Conservation (phyloP, 2,888 invertebrate species). For the Tanypteryx hageni region DNA sequence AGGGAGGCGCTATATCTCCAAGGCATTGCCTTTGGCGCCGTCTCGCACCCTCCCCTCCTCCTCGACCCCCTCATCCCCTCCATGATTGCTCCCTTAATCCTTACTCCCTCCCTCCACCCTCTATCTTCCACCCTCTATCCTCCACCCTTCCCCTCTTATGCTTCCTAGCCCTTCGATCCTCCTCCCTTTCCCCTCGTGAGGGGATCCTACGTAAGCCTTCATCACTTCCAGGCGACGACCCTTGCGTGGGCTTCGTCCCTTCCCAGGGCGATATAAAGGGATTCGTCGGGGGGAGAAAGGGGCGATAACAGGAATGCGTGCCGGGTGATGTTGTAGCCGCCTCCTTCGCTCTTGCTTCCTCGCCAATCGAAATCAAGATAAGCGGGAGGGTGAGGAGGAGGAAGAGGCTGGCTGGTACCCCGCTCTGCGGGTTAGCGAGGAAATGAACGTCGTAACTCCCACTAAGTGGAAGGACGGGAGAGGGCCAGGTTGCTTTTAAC, state of each 20-base stretch:
- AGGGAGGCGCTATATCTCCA: neutral
- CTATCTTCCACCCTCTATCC: neutral
- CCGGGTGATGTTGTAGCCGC: neutral
- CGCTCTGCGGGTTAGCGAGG: conserved; percentile 14
- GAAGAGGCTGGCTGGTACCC: no score
- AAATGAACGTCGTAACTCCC: conserved; percentile 55
- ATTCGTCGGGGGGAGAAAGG: neutral
- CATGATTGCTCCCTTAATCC: conserved; percentile 3
- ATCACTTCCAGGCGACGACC: neutral
- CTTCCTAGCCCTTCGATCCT: neutral
- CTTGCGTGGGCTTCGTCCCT: neutral
- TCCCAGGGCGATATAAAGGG: neutral
- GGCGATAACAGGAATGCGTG: neutral
- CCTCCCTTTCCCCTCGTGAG: neutral
- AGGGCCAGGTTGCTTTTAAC: conserved; percentile 26
- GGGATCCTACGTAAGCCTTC: no score
- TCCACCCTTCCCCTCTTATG: neutral
- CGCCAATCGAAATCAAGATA: conserved; percentile 9
- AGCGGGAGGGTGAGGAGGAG: neutral
- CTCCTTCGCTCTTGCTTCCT: neutral
- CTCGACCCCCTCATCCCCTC: neutral
- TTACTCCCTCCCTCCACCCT: neutral
- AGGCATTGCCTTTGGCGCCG: neutral
- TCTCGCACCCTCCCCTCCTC: neutral
- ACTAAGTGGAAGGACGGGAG: neutral